phyloP scores from a whole-genome alignment of 2,113 vertebrate genomes.

The Solenodon paradoxus region DNA sequence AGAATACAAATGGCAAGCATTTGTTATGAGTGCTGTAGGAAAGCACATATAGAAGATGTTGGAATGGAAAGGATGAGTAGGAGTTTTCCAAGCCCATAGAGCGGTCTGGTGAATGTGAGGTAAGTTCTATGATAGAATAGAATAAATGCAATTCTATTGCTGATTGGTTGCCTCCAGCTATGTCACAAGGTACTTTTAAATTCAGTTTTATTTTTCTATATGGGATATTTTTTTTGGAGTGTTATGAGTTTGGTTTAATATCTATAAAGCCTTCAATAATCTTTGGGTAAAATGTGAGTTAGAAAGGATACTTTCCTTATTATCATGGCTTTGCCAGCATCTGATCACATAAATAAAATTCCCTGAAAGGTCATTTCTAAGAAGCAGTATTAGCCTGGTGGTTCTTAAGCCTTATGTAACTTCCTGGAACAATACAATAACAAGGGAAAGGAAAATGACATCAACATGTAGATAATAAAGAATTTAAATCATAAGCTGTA shows the following conservation, averaged over 20 bases:
- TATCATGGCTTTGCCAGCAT: conserved; percentile 21
- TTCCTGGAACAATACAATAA: conserved; percentile 47
- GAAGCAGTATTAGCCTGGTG: conserved; percentile 47
- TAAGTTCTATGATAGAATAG: neutral
- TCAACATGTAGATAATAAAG: conserved; percentile 53
- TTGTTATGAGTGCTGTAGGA: neutral
- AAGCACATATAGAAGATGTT: neutral
- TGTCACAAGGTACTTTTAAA: neutral
- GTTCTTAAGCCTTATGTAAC: conserved; percentile 55
- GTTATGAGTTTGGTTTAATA: neutral
- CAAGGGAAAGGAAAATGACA: conserved; percentile 63
- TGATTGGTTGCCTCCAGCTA: neutral
- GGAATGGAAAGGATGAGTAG: neutral
- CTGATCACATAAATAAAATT: conserved; percentile 27
- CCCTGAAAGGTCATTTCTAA: conserved; percentile 62
- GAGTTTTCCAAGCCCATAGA: neutral
- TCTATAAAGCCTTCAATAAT: conserved; percentile 40
- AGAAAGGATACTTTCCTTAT: conserved; percentile 11
- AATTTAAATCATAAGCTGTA: conserved; percentile 64
- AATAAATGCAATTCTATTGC: neutral
- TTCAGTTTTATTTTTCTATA: neutral
- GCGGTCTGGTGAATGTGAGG: neutral
- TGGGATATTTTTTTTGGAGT: neutral
- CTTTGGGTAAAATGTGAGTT: conserved; percentile 35
- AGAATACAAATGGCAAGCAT: neutral